These are phyloP conservation scores for Thysanoteuthis rhombus DNA, from an alignment of 2,888 invertebrate genomes.

Conservation along the genomic window DNA sequence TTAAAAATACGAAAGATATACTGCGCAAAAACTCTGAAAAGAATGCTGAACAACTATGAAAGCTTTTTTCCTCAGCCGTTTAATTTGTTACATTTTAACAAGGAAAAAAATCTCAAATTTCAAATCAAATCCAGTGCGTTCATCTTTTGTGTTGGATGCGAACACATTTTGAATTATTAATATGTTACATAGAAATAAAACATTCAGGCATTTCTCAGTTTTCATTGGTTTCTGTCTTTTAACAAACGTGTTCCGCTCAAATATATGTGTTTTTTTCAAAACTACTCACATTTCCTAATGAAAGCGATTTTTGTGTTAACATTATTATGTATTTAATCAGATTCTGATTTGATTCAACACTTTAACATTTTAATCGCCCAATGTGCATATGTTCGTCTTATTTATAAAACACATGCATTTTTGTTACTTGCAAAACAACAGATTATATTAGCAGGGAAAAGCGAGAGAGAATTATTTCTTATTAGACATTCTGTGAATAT, in stretches of 20 bases:
- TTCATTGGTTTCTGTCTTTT: background rate
- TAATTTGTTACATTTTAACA: background rate
- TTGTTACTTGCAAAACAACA: too few species aligned
- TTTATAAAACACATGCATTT: too few species aligned
- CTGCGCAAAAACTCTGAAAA: background rate
- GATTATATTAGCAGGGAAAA: background rate
- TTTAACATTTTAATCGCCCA: background rate
- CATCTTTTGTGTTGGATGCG: background rate
- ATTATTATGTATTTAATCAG: background rate
- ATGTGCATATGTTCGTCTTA: background rate
- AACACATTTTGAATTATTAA: background rate
- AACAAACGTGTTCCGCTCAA: background rate
- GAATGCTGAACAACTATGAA: background rate
- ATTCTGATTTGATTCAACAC: background rate
- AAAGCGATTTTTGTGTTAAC: background rate
- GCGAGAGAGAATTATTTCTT: background rate
- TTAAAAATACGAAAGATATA: background rate
- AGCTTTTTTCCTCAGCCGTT: background rate
- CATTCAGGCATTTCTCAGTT: background rate
- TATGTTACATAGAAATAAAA: background rate
- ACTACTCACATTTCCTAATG: background rate
- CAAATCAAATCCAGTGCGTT: background rate
- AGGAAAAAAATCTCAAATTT: background rate
- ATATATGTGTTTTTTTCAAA: too few species aligned
- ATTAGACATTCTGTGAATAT: background rate